Conservation (phyloP, 2,888 invertebrate genomes). For the Ophion ellenae region DNA sequence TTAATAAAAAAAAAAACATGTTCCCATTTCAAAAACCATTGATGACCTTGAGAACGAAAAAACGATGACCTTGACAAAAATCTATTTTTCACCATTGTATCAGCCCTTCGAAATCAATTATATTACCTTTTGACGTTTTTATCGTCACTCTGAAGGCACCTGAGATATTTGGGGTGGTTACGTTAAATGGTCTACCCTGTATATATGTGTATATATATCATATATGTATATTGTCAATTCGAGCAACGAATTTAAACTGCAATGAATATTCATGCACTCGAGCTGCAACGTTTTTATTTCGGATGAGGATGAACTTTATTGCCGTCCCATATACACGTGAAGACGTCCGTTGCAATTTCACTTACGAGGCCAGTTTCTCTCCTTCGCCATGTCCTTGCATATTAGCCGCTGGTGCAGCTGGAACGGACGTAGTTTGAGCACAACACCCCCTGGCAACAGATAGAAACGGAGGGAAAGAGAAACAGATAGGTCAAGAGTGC, state of each 20-base stretch:
- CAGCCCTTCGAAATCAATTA: no score
- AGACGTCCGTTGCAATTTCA: conserved; percentile 42
- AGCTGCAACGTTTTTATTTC: conserved; percentile 29
- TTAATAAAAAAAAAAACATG: no score
- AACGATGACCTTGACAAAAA: no score
- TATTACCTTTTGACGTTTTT: no score
- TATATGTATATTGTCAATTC: not conserved
- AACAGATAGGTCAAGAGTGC: not conserved
- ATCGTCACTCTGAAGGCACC: no score
- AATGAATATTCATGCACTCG: conserved; percentile 23
- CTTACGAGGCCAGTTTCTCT: conserved; percentile 29
- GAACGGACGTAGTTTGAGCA: conserved; percentile 39
- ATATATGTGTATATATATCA: no score
- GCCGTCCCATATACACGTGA: not conserved
- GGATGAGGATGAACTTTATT: conserved; percentile 34
- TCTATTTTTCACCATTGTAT: no score
- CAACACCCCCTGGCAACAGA: conserved; percentile 61
- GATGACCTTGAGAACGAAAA: no score
- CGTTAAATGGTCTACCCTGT: no score
- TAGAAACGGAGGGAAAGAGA: conserved; percentile 1
- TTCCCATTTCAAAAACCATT: no score
- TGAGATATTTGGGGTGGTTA: no score
- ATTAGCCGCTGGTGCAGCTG: conserved; percentile 33
- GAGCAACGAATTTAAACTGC: conserved; percentile 8
- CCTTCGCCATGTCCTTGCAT: conserved; percentile 29